These are phyloP conservation scores for Prionchulus punctatus DNA, from an alignment of 2,888 invertebrate genomes.

Conservation along the genomic window DNA sequence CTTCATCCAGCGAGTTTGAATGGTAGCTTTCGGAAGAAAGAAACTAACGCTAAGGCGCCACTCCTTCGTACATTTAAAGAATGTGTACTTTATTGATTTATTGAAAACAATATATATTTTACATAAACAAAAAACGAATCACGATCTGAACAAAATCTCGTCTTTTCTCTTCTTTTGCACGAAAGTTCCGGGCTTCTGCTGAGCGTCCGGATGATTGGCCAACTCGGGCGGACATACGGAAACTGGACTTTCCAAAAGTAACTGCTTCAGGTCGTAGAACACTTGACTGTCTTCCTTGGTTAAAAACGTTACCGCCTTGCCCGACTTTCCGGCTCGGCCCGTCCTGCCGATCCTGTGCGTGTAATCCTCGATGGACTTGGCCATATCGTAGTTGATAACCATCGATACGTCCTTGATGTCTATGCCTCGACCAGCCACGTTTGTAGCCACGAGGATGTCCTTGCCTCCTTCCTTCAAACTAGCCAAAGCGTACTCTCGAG, in stretches of 20 bases:
- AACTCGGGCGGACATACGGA: constrained; percentile 89
- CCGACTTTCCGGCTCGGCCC: constrained; percentile 93
- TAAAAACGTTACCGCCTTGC: constrained; percentile 83
- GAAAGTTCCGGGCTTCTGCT: constrained; percentile 86
- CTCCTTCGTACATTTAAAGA: too few species aligned
- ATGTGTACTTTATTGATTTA: too few species aligned
- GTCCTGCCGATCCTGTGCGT: constrained; percentile 85
- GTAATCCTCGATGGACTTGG: constrained; percentile 78
- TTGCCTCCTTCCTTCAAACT: constrained; percentile 87
- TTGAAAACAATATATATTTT: too few species aligned
- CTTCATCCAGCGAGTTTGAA: too few species aligned
- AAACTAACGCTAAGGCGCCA: too few species aligned
- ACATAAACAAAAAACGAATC: neutral
- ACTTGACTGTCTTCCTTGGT: constrained; percentile 87
- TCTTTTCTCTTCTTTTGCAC: constrained; percentile 72
- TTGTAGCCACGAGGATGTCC: constrained; percentile 95
- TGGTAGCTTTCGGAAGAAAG: too few species aligned
- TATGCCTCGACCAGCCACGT: constrained; percentile 99
- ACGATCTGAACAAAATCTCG: constrained; percentile 53
- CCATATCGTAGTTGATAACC: constrained; percentile 99
- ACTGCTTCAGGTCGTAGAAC: constrained; percentile 93
- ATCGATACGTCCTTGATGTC: constrained; percentile 98
- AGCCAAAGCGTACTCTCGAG: constrained; percentile 91
- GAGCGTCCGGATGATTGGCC: constrained; percentile 93
- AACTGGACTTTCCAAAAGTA: constrained; percentile 67